phyloP scores from a whole-genome alignment of 2,113 vertebrate species.

The Microtus richardsoni region DNA sequence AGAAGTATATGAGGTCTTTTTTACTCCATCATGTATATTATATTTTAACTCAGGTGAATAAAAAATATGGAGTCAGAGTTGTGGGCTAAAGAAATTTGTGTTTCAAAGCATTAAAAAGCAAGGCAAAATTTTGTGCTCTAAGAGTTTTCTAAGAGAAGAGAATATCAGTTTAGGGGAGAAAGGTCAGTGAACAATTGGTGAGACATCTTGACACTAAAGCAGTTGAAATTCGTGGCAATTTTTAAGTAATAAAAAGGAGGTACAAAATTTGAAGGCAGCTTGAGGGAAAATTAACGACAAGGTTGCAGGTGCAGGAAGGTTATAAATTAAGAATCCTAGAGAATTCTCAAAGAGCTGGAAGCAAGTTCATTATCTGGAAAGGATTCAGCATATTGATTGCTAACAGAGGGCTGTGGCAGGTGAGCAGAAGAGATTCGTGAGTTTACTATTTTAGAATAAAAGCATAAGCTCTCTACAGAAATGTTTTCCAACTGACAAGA shows the following conservation, averaged over 20 bases:
- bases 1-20: neutral
- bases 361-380: neutral
- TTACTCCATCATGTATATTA: neutral
- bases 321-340: neutral
- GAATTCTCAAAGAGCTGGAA: slow-evolving; percentile 7
- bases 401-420: neutral
- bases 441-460: neutral
- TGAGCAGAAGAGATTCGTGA: neutral
- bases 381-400: neutral
- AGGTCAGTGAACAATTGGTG: neutral
- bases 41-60: neutral
- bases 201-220: neutral
- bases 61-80: neutral
- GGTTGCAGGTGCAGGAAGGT: neutral
- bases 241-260: neutral
- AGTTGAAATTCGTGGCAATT: neutral
- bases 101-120: neutral
- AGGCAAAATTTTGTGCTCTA: neutral
- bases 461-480: neutral
- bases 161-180: neutral
- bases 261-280: neutral
- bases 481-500: neutral
- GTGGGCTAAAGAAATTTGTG: neutral
- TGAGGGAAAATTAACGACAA: neutral
- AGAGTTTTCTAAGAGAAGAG: neutral